phyloP scores from a whole-genome alignment of 2,888 invertebrate genomes.

The Athalia cordata region DNA sequence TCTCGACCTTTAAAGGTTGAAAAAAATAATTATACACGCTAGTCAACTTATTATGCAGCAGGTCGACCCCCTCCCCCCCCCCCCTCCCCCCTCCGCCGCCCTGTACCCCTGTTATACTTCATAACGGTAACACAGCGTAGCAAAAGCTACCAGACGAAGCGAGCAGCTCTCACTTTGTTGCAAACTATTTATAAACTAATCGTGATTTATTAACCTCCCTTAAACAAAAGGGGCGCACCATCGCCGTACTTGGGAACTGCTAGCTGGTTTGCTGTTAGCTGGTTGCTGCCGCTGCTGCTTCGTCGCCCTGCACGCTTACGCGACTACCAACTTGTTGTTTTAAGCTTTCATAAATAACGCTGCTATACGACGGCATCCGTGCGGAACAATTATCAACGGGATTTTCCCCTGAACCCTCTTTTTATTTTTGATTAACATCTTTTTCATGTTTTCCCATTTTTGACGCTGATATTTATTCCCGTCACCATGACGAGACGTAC shows the following conservation, averaged over 20 bases:
- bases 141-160: background rate
- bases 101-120: too few relatives aligned
- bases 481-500: too few relatives aligned
- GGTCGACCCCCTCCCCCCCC: background rate
- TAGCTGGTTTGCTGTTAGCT: too few relatives aligned
- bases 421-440: too few relatives aligned
- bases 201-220: slow-evolving; percentile 69
- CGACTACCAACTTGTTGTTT: slow-evolving; percentile 36
- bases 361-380: background rate
- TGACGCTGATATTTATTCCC: too few relatives aligned
- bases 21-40: slow-evolving; percentile 32
- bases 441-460: too few relatives aligned
- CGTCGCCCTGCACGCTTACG: background rate
- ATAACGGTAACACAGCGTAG: too few relatives aligned
- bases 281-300: background rate
- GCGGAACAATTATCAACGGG: background rate
- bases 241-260: background rate
- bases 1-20: slow-evolving; percentile 40
- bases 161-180: slow-evolving; percentile 22
- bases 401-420: background rate
- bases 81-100: background rate
- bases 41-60: slow-evolving; percentile 27
- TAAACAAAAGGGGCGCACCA: slow-evolving; percentile 61
- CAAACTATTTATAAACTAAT: slow-evolving; percentile 59
- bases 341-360: slow-evolving; percentile 38